These are phyloP conservation scores for Pararge aegeria DNA, from an alignment of 1,140 invertebrate species.

Conservation along the genomic window DNA sequence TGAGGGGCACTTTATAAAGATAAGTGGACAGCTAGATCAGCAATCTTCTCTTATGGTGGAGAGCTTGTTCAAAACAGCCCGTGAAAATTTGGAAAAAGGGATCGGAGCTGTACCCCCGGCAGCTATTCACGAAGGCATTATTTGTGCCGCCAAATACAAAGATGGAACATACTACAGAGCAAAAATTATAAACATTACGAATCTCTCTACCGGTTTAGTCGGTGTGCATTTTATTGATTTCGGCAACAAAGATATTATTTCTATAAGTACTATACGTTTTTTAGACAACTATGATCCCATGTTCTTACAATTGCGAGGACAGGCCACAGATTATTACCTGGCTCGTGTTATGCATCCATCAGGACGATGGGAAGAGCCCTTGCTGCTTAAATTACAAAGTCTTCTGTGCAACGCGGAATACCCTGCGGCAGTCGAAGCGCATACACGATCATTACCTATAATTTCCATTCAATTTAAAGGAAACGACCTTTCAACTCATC, in stretches of 20 bases:
- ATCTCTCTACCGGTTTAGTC: conserved; percentile 72
- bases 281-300: conserved; percentile 76
- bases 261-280: conserved; percentile 78
- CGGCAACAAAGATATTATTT: conserved; percentile 83
- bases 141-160: conserved; percentile 84
- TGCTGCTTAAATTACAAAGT: conserved; percentile 74
- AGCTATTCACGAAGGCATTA: conserved; percentile 69
- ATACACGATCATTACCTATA: conserved; percentile 56
- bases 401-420: conserved; percentile 78
- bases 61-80: conserved; percentile 72
- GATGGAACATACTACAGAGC: conserved; percentile 83
- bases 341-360: conserved; percentile 74
- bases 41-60: conserved; percentile 80
- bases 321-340: conserved; percentile 81
- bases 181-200: conserved; percentile 75
- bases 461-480: conserved; percentile 72
- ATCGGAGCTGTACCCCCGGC: conserved; percentile 53
- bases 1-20: conserved; percentile 83
- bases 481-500: conserved; percentile 66
- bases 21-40: conserved; percentile 84
- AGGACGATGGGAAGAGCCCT: conserved; percentile 73
- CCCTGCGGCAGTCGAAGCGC: conserved; percentile 57
- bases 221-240: conserved; percentile 86
- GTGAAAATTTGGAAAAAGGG: conserved; percentile 73
- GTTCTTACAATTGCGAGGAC: conserved; percentile 76